Evolutionary conservation across 1,140 invertebrate species (phyloP).

Genomic region (Hylyphantes graminicola): DNA sequence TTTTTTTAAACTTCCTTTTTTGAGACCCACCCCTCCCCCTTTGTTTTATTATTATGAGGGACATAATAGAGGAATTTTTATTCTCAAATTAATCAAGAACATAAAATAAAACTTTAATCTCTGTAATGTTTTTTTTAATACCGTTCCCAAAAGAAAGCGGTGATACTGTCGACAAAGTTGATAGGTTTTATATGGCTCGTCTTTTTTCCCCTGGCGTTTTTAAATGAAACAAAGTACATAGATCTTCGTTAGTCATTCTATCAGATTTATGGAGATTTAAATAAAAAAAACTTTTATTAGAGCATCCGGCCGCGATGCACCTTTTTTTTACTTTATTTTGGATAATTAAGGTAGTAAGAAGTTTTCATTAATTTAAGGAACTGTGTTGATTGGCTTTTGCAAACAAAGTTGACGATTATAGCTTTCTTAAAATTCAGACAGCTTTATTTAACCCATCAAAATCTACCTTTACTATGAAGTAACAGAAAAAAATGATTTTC

Average conservation of each 20-base stretch:
- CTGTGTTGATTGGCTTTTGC: conserved; percentile 27
- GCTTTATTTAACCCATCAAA: too few relatives aligned
- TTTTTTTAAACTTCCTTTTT: background rate
- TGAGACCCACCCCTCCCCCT: background rate
- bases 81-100: conserved; percentile 16
- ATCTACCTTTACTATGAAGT: too few relatives aligned
- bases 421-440: too few relatives aligned
- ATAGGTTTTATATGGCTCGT: conserved; percentile 7
- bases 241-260: background rate
- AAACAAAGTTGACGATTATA: background rate
- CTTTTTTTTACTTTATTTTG: conserved; percentile 29
- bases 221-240: background rate
- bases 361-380: conserved; percentile 22
- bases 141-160: background rate
- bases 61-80: conserved; percentile 2
- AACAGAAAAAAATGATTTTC: too few relatives aligned
- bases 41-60: conserved; percentile 14
- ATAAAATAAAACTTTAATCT: background rate
- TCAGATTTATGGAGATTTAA: background rate
- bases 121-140: conserved; percentile 2
- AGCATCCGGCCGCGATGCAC: background rate
- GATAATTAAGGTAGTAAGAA: conserved; percentile 14
- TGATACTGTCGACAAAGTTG: background rate
- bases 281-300: background rate
- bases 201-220: background rate